Evolutionary conservation across 1,140 invertebrate genomes (phyloP), one percentile per base, ranked within the genome.

Genomic region (Aplysia californica): DNA sequence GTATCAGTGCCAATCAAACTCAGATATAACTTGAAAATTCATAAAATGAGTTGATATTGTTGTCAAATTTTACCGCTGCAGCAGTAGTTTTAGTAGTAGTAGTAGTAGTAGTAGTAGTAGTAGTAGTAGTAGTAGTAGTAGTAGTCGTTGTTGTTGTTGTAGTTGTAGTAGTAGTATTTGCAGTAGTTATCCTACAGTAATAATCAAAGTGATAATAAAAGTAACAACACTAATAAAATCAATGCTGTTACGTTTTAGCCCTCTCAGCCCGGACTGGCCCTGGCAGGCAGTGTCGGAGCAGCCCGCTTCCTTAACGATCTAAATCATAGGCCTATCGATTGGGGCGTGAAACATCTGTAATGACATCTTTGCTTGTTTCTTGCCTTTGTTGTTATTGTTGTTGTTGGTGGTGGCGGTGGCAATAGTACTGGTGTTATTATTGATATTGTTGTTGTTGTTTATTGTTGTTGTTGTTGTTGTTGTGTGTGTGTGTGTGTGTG

Each of bases 31-130:
- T n/a, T n/a, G 6, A 26, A 66, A 33, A 23, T 33, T n/a, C 23
- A 66, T 2, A 66, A 66, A 10, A 64, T 21, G 10, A 18, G 10
- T n/a, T 15, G 59, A 64, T 15, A 31, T 10, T 10, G 26, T 10
- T 15, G 29, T 21, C 59, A 64, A 26, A 21, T 15, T 15, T 10
- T n/a, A 6, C 59, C 20, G 26, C 26, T 10, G 59, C 10, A 15
- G 26, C 10, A 10, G 10, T 15, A 64, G 26, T n/a, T n/a, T n/a
- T 64, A 64, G 26, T 64, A 10, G 59, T 15, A 64, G 26, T 15
- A 64, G 59, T 64, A 64, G 59, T 64, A 64, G 59, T 64, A 64
- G 59, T 64, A 64, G 59, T 64, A 64, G 59, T 64, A 64, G 59
- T 15, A 64, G 59, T 31, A 64, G 59, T 29, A 61, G 59, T 10